phyloP scores from a whole-genome alignment of 2,113 vertebrate genomes.

The Thalassoma bifasciatum region DNA sequence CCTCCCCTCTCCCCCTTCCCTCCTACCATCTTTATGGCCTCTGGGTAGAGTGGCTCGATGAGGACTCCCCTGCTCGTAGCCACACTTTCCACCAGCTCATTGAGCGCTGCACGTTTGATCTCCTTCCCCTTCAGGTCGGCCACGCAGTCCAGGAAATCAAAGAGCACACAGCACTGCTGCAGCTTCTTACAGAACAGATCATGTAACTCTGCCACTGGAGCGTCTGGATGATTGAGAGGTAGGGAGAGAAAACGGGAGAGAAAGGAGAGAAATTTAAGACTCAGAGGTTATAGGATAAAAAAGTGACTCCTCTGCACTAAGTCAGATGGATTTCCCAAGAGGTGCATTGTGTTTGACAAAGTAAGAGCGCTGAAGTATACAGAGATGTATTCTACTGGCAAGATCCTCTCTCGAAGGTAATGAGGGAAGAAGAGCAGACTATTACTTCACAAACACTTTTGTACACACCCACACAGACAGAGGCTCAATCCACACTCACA shows the following conservation, averaged over 20 bases:
- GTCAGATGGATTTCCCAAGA: not conserved
- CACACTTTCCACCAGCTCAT: slow-evolving; percentile 93
- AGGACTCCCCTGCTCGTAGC: slow-evolving; percentile 92
- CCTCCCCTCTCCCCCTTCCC: not conserved
- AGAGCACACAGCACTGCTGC: slow-evolving; percentile 93
- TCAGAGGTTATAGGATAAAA: slow-evolving; percentile 14
- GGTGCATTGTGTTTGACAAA: slow-evolving; percentile 28
- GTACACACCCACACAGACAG: slow-evolving; percentile 34
- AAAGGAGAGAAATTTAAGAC: slow-evolving; percentile 24
- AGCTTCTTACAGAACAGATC: slow-evolving; percentile 95
- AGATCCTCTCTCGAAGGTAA: slow-evolving; percentile 41
- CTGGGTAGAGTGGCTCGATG: slow-evolving; percentile 92
- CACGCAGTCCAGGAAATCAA: slow-evolving; percentile 95
- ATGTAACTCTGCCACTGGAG: slow-evolving; percentile 90
- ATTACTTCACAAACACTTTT: slow-evolving; percentile 56
- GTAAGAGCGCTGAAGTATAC: slow-evolving; percentile 9
- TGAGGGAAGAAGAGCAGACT: slow-evolving; percentile 46
- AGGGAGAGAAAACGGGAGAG: not conserved
- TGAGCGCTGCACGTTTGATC: slow-evolving; percentile 92
- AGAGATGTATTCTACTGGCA: slow-evolving; percentile 33
- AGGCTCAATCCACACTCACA: slow-evolving; percentile 10
- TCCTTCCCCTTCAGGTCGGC: slow-evolving; percentile 95
- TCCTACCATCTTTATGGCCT: slow-evolving; percentile 93
- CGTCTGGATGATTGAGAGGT: slow-evolving; percentile 72
- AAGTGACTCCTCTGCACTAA: not conserved